Evolutionary conservation across 1,140 invertebrate genomes (phyloP), one percentile per base, ranked within the genome.

Genomic region (Apis florea): DNA sequence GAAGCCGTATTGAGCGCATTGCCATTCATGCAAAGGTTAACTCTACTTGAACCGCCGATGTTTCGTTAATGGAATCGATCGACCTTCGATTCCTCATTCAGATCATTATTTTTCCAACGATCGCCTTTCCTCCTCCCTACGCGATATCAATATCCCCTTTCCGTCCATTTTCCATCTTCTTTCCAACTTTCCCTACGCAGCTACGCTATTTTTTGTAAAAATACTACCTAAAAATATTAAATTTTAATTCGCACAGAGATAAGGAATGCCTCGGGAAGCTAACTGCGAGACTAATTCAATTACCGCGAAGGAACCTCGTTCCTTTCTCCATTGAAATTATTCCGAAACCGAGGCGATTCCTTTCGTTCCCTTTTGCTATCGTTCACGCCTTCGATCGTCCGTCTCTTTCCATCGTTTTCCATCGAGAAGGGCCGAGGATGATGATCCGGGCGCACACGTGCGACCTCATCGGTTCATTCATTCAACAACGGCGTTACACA

Each of bases 381-480:
- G 56, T 19, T 75, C 71, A n/a, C 71, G 72, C 47, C 54, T 75
- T 75, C 71, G 79, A 75, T 75, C 71, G n/a, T n/a, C 21, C 70
- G 53, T 59, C 4, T 40, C n/a, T 61, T 47, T 11, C 17, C 17
- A 31, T 31, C 19, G 59, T 74, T 83, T 66, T 51, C 56, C 59
- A 40, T 5, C n/a, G 13, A 13, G 21, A 40, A 47, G 70, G 63
- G 6, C n/a, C 31, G 31, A 61, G 58, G 68, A 77, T 24, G 83
- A 74, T 74, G 63, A 73, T 82, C n/a, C 31, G 5, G 31, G 31
- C 67, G 59, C 69, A 68, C 69, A 63, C 80, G 73, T 66, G 78
- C 56, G 70, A 86, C 85, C 82, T 83, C 67, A 69, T 79, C 85
- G 84, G 83, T 83, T 81, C 75, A 64, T 83, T 81, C 75, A 64